A percentile compares a stretch with the other conserved stretches of the same genome.
Evolutionary conservation across 1,140 invertebrate species (phyloP).

Genomic region (Drosophila hydei): DNA sequence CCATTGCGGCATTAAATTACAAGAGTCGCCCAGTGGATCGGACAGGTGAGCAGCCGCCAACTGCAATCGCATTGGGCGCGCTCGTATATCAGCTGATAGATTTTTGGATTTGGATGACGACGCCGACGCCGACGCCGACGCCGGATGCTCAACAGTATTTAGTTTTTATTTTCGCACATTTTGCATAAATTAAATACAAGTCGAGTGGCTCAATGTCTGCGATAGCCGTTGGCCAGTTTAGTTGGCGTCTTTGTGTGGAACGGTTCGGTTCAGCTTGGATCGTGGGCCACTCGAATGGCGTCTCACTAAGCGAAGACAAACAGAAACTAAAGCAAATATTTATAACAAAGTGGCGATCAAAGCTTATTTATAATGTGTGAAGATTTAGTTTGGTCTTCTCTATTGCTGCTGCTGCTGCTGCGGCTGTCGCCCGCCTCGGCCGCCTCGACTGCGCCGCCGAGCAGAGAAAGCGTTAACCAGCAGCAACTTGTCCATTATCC

Average conservation of each 20-base stretch:
- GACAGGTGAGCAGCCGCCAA: conserved; percentile 26
- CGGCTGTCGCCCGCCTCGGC: conserved; percentile 13
- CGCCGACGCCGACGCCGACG: conserved; percentile 20
- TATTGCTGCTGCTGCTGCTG: conserved; percentile 18
- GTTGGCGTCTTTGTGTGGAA: conserved; percentile 65
- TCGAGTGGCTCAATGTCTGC: conserved; percentile 17
- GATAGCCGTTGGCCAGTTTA: conserved; percentile 46
- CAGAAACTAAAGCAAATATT: conserved; percentile 51
- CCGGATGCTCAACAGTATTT: conserved; percentile 69
- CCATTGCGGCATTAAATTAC: conserved; percentile 68
- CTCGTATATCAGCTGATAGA: conserved; percentile 50
- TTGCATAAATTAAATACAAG: conserved; percentile 76
- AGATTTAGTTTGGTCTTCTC: conserved; percentile 21
- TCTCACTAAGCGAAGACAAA: conserved; percentile 35
- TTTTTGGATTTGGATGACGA: conserved; percentile 48
- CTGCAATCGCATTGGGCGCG: conserved; percentile 11
- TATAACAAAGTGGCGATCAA: conserved; percentile 37
- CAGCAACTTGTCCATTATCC: conserved; percentile 49
- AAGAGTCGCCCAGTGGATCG: conserved; percentile 40
- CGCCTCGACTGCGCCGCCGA: conserved; percentile 14
- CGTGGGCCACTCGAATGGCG: conserved; percentile 36
- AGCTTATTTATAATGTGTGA: conserved; percentile 58
- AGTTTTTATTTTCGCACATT: conserved; percentile 80
- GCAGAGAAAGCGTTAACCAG: conserved; percentile 64
- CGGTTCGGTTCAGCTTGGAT: conserved; percentile 46